Base-by-base conservation (phyloP, 1,140 invertebrate genomes). In the Harpegnathos saltator region DNA sequence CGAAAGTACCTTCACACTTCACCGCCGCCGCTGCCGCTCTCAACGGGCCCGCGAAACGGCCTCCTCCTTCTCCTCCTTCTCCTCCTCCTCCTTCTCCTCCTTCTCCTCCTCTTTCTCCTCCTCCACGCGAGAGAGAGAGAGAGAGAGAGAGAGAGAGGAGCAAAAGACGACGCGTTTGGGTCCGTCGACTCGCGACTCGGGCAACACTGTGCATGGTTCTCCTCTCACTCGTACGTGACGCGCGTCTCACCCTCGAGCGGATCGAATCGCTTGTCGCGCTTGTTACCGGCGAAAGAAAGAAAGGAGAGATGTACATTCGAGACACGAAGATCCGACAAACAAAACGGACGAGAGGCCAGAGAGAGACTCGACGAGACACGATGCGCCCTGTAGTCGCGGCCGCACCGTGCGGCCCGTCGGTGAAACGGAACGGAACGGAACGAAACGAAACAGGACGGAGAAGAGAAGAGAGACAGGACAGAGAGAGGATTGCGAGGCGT, bases 401-500 rank as follows among this genome's bases (percentile, higher is more conserved):
- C 38, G 38, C 38, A 44, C 9, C 38, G 29, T 33, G 29, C 1
- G 29, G 5, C 29, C n/a, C n/a, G n/a, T n/a, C 33, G 33, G 33
- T 7, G 2, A 7, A 9, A 69, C 52, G 65, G n/a, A 26, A 33
- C 38, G 38, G 26, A 52, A 58, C 73, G 62, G 17, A 15, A 17
- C 15, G 73, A 74, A 75, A 80, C 52, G 65, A 24, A 26, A 33
- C 29, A 5, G 26, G 50, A 54, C 73, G 56, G 17, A 15, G 82
- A 82, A 80, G 74, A 83, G 82, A 82, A 71, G 74, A 73, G 73
- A 78, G 74, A 77, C 83, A 74, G 84, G 75, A 80, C 88, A 83
- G 86, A 78, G 81, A 85, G 82, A 89, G 82, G 82, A 82, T 77
- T 82, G 85, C 54, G 78, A 86, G 85, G 72, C 82, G 89, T 89